Evolutionary conservation across 2,888 invertebrate genomes (phyloP), one percentile per base, ranked within the genome.

Genomic region (Cephus pulcher): DNA sequence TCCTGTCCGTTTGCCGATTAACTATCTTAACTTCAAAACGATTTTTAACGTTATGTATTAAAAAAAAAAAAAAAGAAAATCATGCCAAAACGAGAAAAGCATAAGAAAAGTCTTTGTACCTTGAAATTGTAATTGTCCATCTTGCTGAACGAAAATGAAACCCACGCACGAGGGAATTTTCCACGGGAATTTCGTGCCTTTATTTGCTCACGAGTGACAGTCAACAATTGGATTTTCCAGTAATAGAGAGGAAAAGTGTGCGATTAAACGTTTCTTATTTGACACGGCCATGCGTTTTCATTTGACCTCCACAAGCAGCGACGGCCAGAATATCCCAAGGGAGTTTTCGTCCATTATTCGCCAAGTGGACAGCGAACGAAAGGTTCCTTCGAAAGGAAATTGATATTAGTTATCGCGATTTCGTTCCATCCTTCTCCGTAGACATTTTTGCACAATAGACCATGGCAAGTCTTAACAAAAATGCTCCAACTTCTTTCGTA

Each of bases 1-100:
- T 78, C 37, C 23, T 89, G 88, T 80, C 76, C 77, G 33, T 85
- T 83, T 56, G 79, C 84, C 12, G 30, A 30, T 35, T 35, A 74
- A 71, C 30, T 71, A 15, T 15, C 23, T 9, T 9, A 23, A 56
- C 1, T 1, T 23, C 23, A 15, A 56, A 23, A 9, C 9, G 23
- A 56, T 23, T 56, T 56, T 56, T 56, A 56, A 56, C 9, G 6
- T 56, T 1, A 23, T 9, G 4, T 56, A 56, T 56, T 23, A 0
- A 6, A 40, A 23, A 4, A 30, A 0, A 6, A 40, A 23, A 4
- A 30, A 30, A 30, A 30, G 30, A 30, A 77, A 34, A 34, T 33
- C 37, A 34, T 34, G 9, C 12, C 12, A 34, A 11, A 74, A 37
- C 9, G 37, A 35, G 1, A 37, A 2, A 74, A 15, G 30, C 15